phyloP scores from a whole-genome alignment of 2,888 invertebrate species.

The Drosophila lacicola region DNA sequence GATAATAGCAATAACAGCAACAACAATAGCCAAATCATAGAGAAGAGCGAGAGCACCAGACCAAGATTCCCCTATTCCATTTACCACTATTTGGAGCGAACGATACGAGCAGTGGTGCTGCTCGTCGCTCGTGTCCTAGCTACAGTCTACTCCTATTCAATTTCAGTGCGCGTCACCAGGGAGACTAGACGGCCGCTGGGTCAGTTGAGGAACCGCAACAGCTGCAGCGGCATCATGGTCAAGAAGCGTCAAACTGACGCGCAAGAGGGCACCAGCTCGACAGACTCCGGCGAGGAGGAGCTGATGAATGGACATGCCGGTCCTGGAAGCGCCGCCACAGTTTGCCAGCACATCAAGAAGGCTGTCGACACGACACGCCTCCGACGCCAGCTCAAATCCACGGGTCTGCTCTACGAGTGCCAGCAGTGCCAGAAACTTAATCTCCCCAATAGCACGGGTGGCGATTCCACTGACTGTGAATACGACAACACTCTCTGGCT shows the following conservation, averaged over 20 bases:
- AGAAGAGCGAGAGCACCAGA: background rate
- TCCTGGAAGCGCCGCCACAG: slow-evolving; percentile 5
- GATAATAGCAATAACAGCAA: background rate
- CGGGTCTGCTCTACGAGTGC: slow-evolving; percentile 87
- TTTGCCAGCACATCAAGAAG: slow-evolving; percentile 89
- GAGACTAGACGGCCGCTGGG: slow-evolving; percentile 43
- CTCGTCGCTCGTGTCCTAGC: background rate
- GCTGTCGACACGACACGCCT: slow-evolving; percentile 88
- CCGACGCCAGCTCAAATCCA: slow-evolving; percentile 87
- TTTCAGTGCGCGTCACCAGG: slow-evolving; percentile 32
- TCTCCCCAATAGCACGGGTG: slow-evolving; percentile 77
- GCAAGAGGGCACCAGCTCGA: slow-evolving; percentile 88
- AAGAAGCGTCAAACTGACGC: slow-evolving; percentile 91
- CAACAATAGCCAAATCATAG: background rate
- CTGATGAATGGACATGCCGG: slow-evolving; percentile 76
- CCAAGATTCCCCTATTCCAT: background rate
- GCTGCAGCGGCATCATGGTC: slow-evolving; percentile 86
- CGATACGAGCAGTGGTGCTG: background rate
- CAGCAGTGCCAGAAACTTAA: slow-evolving; percentile 86
- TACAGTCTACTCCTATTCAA: slow-evolving; percentile 12
- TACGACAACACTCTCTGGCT: slow-evolving; percentile 89
- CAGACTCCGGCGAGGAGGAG: slow-evolving; percentile 90
- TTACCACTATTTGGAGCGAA: background rate
- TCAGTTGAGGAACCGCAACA: slow-evolving; percentile 25
- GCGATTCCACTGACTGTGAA: slow-evolving; percentile 81